Base-by-base conservation (phyloP, 2,888 invertebrate species). In the Nycteola revayana region DNA sequence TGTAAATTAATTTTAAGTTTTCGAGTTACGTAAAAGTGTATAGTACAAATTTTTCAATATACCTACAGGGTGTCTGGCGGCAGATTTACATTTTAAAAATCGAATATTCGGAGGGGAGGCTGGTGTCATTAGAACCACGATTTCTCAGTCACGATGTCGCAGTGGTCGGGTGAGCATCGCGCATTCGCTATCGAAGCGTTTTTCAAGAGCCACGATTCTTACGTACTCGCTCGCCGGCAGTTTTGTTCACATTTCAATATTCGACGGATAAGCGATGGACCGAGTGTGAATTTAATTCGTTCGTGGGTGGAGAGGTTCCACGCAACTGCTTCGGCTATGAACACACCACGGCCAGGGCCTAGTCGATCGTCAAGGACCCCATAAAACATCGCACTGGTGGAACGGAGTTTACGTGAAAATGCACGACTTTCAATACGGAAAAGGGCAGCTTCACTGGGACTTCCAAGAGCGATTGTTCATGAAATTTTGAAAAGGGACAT, bases 381-480 rank as follows among this genome's bases (percentile, higher is more conserved):
- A 21, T 20, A 29, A 29, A 5, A 1, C 6, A 10, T 29, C 8
- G 1, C 3, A 7, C 14, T 22, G 11, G 29, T 29, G 2, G 10
- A 6, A 8, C 4, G 4, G 11, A 23, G 10, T 10, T 29, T 11
- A 10, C 10, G 7, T n/a, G 29, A 14, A 7, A 29, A 29, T 23
- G 8, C 29, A 5, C 10, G 14, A 2, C 1, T 57, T 34, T 56
- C 41, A 29, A 46, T 56, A 10, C 42, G 49, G 29, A 32, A 28
- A 36, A 55, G 51, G 22, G 32, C 23, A 17, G 50, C 42, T 14
- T 48, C 43, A 14, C 33, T 33, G 36, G 36, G 32, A 4, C 41
- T 49, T 4, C 48, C 50, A 41, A 45, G 43, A 36, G 20, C 28
- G 22, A 23, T 22, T 2, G 11, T 29, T 8, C 11, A 29, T n/a